phyloP scores from a whole-genome alignment of 2,888 invertebrate species.

The Philhelius pedissequus region DNA sequence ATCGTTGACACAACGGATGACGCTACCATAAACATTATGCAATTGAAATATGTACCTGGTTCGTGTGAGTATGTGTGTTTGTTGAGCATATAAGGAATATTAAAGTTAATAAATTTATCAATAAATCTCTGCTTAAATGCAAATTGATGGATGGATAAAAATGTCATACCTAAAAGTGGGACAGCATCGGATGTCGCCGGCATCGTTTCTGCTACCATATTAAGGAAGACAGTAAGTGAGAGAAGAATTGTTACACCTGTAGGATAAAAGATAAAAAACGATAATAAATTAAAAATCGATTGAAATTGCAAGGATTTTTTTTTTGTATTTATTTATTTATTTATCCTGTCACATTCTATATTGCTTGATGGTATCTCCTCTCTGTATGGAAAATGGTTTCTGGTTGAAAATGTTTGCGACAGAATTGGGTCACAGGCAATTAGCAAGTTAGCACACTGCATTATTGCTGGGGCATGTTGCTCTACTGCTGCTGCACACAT shows the following conservation, averaged over 20 bases:
- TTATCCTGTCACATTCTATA: background rate
- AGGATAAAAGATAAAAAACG: constrained; percentile 31
- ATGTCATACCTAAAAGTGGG: constrained; percentile 85
- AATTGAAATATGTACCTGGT: constrained; percentile 97
- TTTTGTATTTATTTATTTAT: constrained; percentile 7
- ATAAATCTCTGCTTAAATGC: constrained; percentile 6
- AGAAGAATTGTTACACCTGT: constrained; percentile 97
- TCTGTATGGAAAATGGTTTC: background rate
- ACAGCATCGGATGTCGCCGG: constrained; percentile 97
- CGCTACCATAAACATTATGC: constrained; percentile 99
- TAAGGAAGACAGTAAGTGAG: constrained; percentile 98
- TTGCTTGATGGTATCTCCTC: background rate
- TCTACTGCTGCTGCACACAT: constrained; percentile 20
- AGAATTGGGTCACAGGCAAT: constrained; percentile 60
- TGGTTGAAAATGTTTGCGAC: background rate
- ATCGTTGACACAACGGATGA: constrained; percentile 98
- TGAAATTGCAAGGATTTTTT: constrained; percentile 4
- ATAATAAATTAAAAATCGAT: constrained; percentile 38
- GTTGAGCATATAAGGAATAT: constrained; percentile 70
- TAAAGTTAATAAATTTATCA: constrained; percentile 10
- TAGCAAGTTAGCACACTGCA: constrained; percentile 37
- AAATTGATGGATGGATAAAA: background rate
- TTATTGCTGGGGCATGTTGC: constrained; percentile 2
- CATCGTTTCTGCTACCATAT: constrained; percentile 99
- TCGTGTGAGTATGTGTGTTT: background rate